Base-by-base conservation (phyloP, 2,113 vertebrate species). In the Syrmaticus mikado region DNA sequence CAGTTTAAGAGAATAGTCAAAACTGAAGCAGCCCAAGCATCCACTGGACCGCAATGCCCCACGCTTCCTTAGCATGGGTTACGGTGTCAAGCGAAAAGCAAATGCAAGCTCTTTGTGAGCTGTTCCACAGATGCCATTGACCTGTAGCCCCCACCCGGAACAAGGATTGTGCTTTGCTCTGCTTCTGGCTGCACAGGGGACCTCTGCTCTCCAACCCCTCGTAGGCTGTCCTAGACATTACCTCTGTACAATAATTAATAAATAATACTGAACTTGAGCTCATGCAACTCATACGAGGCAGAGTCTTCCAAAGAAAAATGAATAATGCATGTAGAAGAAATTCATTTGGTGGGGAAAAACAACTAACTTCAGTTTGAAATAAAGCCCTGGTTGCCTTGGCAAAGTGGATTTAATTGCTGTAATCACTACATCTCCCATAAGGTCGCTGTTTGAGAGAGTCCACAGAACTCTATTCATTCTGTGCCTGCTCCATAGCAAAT, bases 331-430 rank as follows among this genome's bases (percentile, higher is more conserved):
- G 65, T 17, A 83, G 46, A 85, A 92, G 68, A 92, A 76, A 92
- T 94, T 94, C 72, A 92, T 85, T 75, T 71, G 15, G 38, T 65
- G 57, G n/a, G 34, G 18, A 25, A 82, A 57, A 81, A 70, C 73
- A 30, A 8, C 53, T 66, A 93, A 85, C 87, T 94, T 80, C 61
- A 78, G 68, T 85, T 80, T 74, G 85, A 94, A 96, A 94, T 91
- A 89, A 93, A 95, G 93, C 87, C 90, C 72, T 77, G 78, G 91
- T 94, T 95, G 94, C 91, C 94, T 96, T 93, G 94, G 91, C 87
- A 80, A 96, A 94, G 84, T 91, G 43, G n/a, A 94, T 93, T 93
- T 95, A 96, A 95, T 94, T 94, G 94, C 75, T 67, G 87, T 87
- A 91, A 93, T 96, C 67, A 7, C 87, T 82, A 50, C 72, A 85